phyloP scores from a whole-genome alignment of 2,888 invertebrate species.

The Candidula unifasciata region DNA sequence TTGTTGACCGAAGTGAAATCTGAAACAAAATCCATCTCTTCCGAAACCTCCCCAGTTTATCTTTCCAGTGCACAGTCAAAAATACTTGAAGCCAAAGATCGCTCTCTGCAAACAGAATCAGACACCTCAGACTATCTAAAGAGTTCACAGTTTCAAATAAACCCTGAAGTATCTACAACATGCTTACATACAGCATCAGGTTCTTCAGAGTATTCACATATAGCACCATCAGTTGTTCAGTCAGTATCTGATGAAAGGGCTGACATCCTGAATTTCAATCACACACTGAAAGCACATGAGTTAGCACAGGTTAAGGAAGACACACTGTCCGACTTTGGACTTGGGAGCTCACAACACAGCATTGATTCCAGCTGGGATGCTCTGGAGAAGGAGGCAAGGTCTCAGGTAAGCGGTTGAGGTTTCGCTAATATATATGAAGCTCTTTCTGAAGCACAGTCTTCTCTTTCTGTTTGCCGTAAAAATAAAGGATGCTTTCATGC shows the following conservation, averaged over 20 bases:
- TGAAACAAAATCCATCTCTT: background rate
- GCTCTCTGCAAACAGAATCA: background rate
- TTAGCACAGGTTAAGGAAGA: conserved; percentile 31
- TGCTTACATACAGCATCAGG: background rate
- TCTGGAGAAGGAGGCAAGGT: conserved; percentile 45
- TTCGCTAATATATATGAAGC: no score
- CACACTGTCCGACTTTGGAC: conserved; percentile 40
- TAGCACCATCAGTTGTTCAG: background rate
- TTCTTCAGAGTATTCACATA: background rate
- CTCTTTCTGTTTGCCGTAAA: background rate
- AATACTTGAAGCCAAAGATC: background rate
- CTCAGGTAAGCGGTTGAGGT: conserved; percentile 41
- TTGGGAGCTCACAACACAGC: conserved; percentile 38
- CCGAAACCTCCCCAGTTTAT: background rate
- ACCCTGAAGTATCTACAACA: background rate
- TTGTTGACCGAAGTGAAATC: background rate
- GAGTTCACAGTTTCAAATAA: background rate
- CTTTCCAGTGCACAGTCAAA: background rate
- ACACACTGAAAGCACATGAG: background rate
- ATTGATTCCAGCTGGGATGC: conserved; percentile 47
- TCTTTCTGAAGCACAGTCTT: background rate
- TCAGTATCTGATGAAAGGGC: background rate
- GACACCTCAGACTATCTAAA: background rate
- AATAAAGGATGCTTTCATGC: no score
- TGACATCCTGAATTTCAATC: background rate